These are phyloP conservation scores for Pteropus alecto DNA, from an alignment of 2,113 vertebrate genomes.

Conservation along the genomic window DNA sequence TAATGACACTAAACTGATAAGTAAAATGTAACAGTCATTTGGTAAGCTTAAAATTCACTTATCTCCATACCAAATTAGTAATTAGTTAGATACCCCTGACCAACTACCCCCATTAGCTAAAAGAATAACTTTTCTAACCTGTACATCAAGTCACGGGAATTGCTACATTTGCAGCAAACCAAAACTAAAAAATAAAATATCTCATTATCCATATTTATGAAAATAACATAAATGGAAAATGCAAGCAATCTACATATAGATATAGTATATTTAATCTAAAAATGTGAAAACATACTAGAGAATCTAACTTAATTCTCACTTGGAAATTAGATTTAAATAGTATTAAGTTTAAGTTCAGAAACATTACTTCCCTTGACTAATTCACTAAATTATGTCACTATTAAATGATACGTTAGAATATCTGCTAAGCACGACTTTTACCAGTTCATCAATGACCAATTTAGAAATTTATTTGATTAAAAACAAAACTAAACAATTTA, in stretches of 20 bases:
- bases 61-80: background rate
- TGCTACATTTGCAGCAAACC: background rate
- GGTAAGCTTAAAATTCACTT: slow-evolving; percentile 35
- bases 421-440: background rate
- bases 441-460: background rate
- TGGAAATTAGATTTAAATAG: background rate
- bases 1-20: background rate
- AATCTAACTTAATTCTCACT: background rate
- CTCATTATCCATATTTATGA: background rate
- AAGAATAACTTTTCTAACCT: background rate
- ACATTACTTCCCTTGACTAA: background rate
- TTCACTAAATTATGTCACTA: background rate
- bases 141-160: background rate
- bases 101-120: background rate
- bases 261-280: background rate
- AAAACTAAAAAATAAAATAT: background rate
- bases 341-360: slow-evolving; percentile 27
- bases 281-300: background rate
- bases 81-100: background rate
- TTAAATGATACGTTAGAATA: slow-evolving; percentile 7
- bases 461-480: background rate
- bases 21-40: slow-evolving; percentile 5
- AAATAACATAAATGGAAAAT: background rate
- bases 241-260: background rate
- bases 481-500: background rate